These are phyloP conservation scores for Lutraria rhynchaena DNA, from an alignment of 1,140 invertebrate species.

Conservation along the genomic window DNA sequence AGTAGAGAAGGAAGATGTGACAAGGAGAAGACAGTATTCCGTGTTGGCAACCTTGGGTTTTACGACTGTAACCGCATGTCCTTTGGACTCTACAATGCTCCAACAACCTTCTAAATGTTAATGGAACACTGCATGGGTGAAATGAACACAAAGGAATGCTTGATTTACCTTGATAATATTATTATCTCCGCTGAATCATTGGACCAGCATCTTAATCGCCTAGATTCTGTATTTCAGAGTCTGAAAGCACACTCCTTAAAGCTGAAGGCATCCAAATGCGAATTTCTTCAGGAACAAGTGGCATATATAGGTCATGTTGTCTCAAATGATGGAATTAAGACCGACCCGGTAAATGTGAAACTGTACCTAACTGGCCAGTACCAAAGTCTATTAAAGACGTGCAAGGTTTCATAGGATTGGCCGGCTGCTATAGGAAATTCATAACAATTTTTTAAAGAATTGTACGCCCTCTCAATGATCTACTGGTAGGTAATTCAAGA, in stretches of 20 bases:
- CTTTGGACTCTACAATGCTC: slow-evolving; percentile 9
- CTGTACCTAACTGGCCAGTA: slow-evolving; percentile 71
- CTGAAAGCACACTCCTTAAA: slow-evolving; percentile 65
- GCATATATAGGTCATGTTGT: slow-evolving; percentile 64
- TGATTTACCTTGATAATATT: slow-evolving; percentile 31
- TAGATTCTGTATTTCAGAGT: slow-evolving; percentile 67
- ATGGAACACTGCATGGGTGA: slow-evolving; percentile 36
- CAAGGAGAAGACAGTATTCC: slow-evolving; percentile 77
- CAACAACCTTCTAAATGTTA: slow-evolving; percentile 31
- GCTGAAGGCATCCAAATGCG: slow-evolving; percentile 75
- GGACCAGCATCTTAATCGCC: slow-evolving; percentile 1
- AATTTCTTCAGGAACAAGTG: slow-evolving; percentile 75
- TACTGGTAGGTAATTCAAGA: slow-evolving; percentile 24
- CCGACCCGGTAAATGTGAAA: slow-evolving; percentile 80
- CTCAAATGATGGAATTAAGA: slow-evolving; percentile 65
- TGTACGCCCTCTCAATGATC: slow-evolving; percentile 73
- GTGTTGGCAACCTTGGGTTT: slow-evolving; percentile 42
- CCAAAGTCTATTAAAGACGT: slow-evolving; percentile 78
- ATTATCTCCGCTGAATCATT: background rate
- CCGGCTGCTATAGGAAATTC: slow-evolving; percentile 80
- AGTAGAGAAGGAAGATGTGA: slow-evolving; percentile 75
- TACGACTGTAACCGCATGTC: slow-evolving; percentile 39
- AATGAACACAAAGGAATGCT: slow-evolving; percentile 18
- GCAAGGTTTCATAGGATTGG: slow-evolving; percentile 82
- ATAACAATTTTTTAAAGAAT: slow-evolving; percentile 73